Evolutionary conservation across 2,113 vertebrate species (phyloP).

Genomic region (Xerus inauris): DNA sequence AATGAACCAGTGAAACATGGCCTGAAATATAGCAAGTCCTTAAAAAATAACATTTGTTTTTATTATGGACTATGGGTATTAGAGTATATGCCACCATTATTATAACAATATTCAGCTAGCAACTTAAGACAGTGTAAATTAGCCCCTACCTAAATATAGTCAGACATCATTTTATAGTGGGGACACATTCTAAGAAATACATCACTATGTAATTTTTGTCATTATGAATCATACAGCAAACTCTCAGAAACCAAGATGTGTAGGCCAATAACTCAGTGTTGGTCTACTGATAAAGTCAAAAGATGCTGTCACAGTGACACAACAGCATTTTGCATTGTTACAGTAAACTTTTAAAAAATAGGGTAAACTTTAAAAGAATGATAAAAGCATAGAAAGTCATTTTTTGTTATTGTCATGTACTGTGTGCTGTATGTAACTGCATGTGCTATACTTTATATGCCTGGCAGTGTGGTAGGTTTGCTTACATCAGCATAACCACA

Average conservation of each 20-base stretch:
- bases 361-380: background rate
- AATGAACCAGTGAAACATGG: background rate
- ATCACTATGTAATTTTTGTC: background rate
- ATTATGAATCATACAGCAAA: too few species aligned
- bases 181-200: too few species aligned
- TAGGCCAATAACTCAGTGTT: background rate
- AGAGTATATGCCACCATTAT: background rate
- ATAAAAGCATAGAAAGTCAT: background rate
- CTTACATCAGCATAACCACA: background rate
- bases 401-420: too few species aligned
- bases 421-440: too few species aligned
- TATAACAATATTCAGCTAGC: background rate
- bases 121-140: background rate
- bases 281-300: background rate
- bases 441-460: too few species aligned
- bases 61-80: background rate
- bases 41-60: background rate
- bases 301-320: background rate
- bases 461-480: background rate
- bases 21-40: background rate
- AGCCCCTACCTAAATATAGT: background rate
- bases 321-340: background rate
- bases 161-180: background rate
- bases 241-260: too few species aligned
- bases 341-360: background rate